A percentile compares a stretch with the other conserved stretches of the same genome.
Conservation (phyloP, 2,113 vertebrate species). For the Spea multiplicata region DNA sequence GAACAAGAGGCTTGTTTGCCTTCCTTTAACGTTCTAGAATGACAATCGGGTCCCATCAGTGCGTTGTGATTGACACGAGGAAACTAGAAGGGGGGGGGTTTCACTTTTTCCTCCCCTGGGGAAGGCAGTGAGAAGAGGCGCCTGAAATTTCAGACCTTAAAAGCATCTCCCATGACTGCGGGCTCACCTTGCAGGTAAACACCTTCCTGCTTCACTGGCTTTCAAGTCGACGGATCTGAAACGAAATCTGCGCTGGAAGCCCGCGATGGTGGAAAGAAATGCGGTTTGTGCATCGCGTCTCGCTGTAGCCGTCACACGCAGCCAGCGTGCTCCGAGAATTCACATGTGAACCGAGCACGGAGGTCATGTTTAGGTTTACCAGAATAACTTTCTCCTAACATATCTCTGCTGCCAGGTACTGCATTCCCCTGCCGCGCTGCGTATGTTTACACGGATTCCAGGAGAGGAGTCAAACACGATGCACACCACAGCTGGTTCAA, state of each 20-base stretch:
- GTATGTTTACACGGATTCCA: background rate
- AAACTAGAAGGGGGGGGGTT: slow-evolving; percentile 55
- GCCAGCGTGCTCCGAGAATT: background rate
- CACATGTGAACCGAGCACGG: background rate
- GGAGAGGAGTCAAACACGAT: background rate
- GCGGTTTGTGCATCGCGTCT: slow-evolving; percentile 54
- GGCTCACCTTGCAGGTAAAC: slow-evolving; percentile 71
- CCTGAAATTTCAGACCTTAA: slow-evolving; percentile 71
- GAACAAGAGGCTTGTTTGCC: slow-evolving; percentile 61
- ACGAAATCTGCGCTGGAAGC: slow-evolving; percentile 60
- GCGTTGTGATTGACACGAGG: slow-evolving; percentile 63
- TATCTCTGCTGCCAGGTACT: background rate
- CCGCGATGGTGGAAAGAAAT: slow-evolving; percentile 61
- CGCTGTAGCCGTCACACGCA: slow-evolving; percentile 21
- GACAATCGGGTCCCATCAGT: slow-evolving; percentile 62
- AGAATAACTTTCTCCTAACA: slow-evolving; percentile 8
- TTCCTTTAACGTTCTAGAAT: slow-evolving; percentile 58
- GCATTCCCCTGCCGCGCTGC: background rate
- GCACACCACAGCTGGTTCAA: background rate
- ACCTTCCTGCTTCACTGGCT: slow-evolving; percentile 59
- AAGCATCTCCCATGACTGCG: slow-evolving; percentile 67
- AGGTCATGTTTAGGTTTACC: background rate
- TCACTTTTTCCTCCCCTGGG: slow-evolving; percentile 55
- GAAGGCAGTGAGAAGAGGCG: slow-evolving; percentile 55
- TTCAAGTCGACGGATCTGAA: slow-evolving; percentile 56